Evolutionary conservation across 2,888 invertebrate genomes (phyloP), one percentile per base, ranked within the genome.

Genomic region (Tenthredo livida): DNA sequence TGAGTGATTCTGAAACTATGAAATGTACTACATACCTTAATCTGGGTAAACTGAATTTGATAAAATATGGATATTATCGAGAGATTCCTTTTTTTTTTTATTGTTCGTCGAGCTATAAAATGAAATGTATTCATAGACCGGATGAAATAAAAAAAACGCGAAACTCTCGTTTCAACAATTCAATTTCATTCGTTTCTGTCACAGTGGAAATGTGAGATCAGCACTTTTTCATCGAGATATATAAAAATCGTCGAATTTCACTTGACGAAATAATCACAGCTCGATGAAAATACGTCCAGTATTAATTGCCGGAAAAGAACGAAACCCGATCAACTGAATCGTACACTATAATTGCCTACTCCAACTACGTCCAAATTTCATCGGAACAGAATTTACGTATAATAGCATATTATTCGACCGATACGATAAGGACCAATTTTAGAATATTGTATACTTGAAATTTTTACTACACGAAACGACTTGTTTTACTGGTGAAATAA

Each of bases 231-330:
- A 29, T 67, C 67, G 67, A 33, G 67, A 25, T 67, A 25, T 67
- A 67, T 67, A 15, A 67, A 33, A 33, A 33, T 67, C 33, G 33
- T 29, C 17, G 29, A 33, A 12, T 33, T 67, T 17, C 21, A 73
- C 73, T 73, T 43, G 73, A 43, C 12, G 43, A 73, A 47, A 43
- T 43, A 40, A 73, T 73, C 43, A 73, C 73, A 21, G 25, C 33
- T 67, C 33, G 67, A 67, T 33, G 29, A 25, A 33, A 17, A 33
- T 67, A 67, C 67, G 29, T 67, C 25, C 67, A 67, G 17, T 67
- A 67, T 33, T 67, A 67, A 33, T 67, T 67, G 67, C 15, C 25
- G 61, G 61, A 10, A 54, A 54, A 6, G 54, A 61, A 25, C 61
- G 61, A 25, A 58, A 7, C 61, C 12, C 25, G 25, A 61, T 61